Conservation (phyloP, 2,113 vertebrate genomes). For the Dicerorhinus sumatrensis region DNA sequence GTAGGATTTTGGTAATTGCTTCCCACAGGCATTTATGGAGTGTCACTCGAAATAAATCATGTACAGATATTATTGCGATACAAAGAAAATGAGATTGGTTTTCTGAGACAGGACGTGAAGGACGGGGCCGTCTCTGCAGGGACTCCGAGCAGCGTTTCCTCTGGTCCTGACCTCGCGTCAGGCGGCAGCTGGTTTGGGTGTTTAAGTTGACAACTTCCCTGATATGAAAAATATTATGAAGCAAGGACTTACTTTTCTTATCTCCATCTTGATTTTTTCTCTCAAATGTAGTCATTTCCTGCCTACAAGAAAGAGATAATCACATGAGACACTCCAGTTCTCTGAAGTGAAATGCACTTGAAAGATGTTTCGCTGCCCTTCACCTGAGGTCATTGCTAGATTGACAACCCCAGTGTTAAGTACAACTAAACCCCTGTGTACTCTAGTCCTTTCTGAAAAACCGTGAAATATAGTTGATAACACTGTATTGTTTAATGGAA, state of each 20-base stretch:
- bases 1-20: not conserved
- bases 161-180: not conserved
- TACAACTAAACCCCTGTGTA: not conserved
- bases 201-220: not conserved
- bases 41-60: not conserved
- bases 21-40: not conserved
- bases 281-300: conserved; percentile 26
- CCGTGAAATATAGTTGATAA: not conserved
- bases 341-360: not conserved
- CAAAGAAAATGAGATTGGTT: not conserved
- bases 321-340: not conserved
- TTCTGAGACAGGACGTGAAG: not conserved
- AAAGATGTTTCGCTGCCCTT: not conserved
- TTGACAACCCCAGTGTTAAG: not conserved
- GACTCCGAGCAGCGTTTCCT: not conserved
- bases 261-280: conserved; percentile 33
- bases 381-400: not conserved
- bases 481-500: not conserved
- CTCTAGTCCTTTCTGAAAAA: not conserved
- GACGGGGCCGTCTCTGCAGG: too few relatives aligned
- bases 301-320: conserved; percentile 55
- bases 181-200: not conserved
- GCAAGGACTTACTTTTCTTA: conserved; percentile 61
- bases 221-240: not conserved
- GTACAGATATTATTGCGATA: not conserved